Evolutionary conservation across 2,797 vertebrate genomes (phyloP), one percentile per base, ranked within the genome.

Genomic region (Pterois miles): DNA sequence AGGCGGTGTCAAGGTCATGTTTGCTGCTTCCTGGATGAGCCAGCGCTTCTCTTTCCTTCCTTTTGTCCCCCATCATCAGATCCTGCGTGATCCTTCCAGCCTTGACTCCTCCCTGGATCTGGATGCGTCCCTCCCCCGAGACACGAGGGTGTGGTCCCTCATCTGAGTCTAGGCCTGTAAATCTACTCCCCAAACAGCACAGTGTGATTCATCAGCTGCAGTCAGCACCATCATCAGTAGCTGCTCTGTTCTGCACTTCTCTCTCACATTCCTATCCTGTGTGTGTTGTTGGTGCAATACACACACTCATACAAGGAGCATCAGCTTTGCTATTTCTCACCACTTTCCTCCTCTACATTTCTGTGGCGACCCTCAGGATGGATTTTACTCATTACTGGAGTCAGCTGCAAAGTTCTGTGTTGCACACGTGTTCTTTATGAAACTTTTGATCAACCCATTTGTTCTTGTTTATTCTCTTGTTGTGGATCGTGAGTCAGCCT

Each of bases 261-360:
- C 38, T 76, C 66, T 71, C 63, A 78, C 88, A 94, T 93, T 91
- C 85, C 88, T 74, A 60, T 78, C 68, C 64, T 38, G 23, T 86
- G 83, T 86, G 58, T 82, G 23, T 78, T 40, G 76, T 70, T 57
- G 38, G 60, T 53, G 46, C 48, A 33, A 48, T 20, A 72, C 68
- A 33, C 67, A 59, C 76, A 71, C 53, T 67, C 67, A 65, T 33
- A 74, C 31, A 65, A 69, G 80, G 65, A 83, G 66, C 65, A 82
- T 74, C 68, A 60, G 5, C 71, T 65, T 66, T 57, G 50, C 36
- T 54, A 14, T 79, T 71, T 71, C 54, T 73, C 60, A 27, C 27
- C 20, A 46, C 23, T 65, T 40, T 23, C 34, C 34, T 56, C 72
- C 46, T 6, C 13, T 16, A 22, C n/a, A 25, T 56, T 67, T 80